A percentile compares a stretch with the other conserved stretches of the same genome.
Conservation (phyloP, 2,888 invertebrate genomes). For the Allygus modestus region DNA sequence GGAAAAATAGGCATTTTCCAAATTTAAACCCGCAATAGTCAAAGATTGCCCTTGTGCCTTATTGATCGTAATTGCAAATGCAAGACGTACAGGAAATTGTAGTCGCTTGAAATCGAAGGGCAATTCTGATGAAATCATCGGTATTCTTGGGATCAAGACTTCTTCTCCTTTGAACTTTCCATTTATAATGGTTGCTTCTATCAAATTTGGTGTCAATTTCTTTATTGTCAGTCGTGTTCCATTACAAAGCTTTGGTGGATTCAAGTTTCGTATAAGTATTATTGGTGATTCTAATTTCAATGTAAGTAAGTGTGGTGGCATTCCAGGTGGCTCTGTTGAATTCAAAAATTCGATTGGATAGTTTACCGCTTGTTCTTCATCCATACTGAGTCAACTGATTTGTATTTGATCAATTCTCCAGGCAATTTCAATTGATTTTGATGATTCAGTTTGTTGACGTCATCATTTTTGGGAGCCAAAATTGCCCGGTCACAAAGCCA, state of each 20-base stretch:
- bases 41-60: conserved; percentile 37
- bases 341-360: conserved; percentile 72
- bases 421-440: conserved; percentile 70
- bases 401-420: conserved; percentile 69
- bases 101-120: conserved; percentile 43
- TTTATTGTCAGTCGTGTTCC: conserved; percentile 27
- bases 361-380: conserved; percentile 52
- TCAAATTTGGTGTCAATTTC: conserved; percentile 59
- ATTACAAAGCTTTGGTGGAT: conserved; percentile 67
- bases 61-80: conserved; percentile 47
- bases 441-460: conserved; percentile 71
- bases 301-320: conserved; percentile 66
- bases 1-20: conserved; percentile 44
- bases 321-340: conserved; percentile 70
- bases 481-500: conserved; percentile 71
- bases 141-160: conserved; percentile 61
- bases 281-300: conserved; percentile 70
- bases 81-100: conserved; percentile 26
- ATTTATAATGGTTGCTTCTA: conserved; percentile 62
- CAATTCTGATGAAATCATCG: conserved; percentile 64
- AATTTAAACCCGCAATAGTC: conserved; percentile 25
- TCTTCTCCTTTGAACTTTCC: conserved; percentile 67
- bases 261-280: conserved; percentile 70
- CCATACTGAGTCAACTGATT: conserved; percentile 67
- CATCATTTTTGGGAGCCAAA: conserved; percentile 72